Evolutionary conservation across 2,113 vertebrate genomes (phyloP).

Genomic region (Menidia beryllina): DNA sequence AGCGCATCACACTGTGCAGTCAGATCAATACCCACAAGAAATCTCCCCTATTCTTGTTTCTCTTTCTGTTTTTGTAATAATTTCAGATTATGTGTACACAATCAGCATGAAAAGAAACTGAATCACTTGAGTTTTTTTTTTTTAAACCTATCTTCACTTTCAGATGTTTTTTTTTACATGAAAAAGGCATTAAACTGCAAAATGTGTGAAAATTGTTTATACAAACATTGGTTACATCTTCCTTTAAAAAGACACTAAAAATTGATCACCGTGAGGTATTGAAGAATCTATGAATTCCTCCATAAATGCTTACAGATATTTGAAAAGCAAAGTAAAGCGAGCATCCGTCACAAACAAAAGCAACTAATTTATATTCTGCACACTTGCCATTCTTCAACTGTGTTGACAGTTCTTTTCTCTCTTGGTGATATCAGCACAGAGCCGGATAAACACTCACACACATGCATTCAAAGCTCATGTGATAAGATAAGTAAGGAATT

Average conservation of each 20-base stretch:
- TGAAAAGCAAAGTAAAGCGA: neutral
- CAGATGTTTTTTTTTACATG: conserved; percentile 1
- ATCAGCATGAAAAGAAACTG: conserved; percentile 7
- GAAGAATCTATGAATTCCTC: conserved; percentile 21
- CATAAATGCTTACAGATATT: too few relatives aligned
- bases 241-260: conserved; percentile 30
- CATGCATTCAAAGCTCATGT: neutral
- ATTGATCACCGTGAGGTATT: conserved; percentile 4
- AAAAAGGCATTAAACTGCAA: conserved; percentile 9
- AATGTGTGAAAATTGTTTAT: conserved; percentile 30
- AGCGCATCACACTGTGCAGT: neutral
- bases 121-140: neutral
- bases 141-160: neutral
- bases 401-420: conserved; percentile 3
- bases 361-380: neutral
- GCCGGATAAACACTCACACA: neutral
- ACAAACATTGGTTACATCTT: conserved; percentile 19
- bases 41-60: too few relatives aligned
- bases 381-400: neutral
- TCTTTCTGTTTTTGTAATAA: too few relatives aligned
- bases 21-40: neutral
- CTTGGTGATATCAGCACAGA: neutral
- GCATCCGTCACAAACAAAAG: conserved; percentile 1
- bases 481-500: neutral
- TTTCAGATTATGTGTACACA: too few relatives aligned